phyloP scores from a whole-genome alignment of 2,888 invertebrate species.

The Archaeoteleia sp. region DNA sequence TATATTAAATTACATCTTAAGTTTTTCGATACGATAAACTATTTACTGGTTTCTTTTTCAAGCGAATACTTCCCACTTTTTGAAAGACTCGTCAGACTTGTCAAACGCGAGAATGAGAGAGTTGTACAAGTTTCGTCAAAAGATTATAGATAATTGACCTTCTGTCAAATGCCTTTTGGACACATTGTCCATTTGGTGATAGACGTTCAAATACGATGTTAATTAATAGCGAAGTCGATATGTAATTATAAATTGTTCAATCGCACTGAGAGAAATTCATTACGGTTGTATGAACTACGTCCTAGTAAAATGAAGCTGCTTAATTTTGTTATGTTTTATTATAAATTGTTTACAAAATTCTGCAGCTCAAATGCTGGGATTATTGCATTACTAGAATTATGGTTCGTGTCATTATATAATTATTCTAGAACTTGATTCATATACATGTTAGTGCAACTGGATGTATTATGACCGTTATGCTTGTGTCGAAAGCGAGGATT shows the following conservation, averaged over 20 bases:
- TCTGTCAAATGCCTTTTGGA: slow-evolving; percentile 2
- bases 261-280: neutral
- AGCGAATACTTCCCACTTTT: no score
- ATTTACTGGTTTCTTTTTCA: no score
- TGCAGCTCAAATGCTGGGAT: neutral
- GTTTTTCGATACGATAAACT: no score
- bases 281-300: neutral
- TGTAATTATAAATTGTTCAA: neutral
- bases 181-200: neutral
- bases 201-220: slow-evolving; percentile 1
- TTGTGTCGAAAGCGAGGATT: no score
- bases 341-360: no score
- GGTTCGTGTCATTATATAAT: slow-evolving; percentile 2
- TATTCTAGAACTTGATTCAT: slow-evolving; percentile 3
- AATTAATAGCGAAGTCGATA: slow-evolving; percentile 1
- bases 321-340: neutral
- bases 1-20: no score
- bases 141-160: neutral
- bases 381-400: neutral
- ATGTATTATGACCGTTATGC: no score
- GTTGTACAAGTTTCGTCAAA: slow-evolving; percentile 1
- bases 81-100: no score
- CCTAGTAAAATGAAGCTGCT: neutral
- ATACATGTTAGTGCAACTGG: neutral
- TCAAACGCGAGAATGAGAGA: no score